Conservation (phyloP, 2,797 vertebrate species). For the Falco novaeseelandiae region DNA sequence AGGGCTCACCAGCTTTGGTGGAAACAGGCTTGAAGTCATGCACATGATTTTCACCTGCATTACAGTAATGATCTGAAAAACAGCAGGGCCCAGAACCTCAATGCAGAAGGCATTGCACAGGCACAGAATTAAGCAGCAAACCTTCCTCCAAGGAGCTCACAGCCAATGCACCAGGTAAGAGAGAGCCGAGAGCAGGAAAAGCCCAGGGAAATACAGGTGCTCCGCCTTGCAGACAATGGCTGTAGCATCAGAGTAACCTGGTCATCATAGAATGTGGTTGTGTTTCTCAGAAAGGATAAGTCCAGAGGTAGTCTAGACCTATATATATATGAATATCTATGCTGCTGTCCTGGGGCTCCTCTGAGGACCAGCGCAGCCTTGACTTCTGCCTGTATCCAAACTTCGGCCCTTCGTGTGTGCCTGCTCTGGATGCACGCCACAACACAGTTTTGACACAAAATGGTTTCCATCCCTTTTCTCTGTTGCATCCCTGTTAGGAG, state of each 20-base stretch:
- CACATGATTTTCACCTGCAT: neutral
- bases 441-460: neutral
- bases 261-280: rapidly evolving
- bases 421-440: neutral
- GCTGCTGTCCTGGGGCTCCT: neutral
- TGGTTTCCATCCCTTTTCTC: neutral
- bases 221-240: neutral
- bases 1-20: neutral
- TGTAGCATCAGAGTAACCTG: neutral
- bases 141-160: neutral
- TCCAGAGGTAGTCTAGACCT: neutral
- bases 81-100: neutral
- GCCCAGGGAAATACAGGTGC: neutral
- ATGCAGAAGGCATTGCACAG: neutral
- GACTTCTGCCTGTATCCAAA: neutral
- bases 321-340: neutral
- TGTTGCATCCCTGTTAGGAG: neutral
- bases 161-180: neutral
- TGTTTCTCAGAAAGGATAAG: neutral
- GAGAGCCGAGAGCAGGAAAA: neutral
- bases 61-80: neutral
- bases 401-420: neutral
- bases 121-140: neutral
- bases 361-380: neutral
- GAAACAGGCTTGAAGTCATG: neutral